These are phyloP conservation scores for Drosophila paucipuncta DNA, from an alignment of 2,888 invertebrate species.

Conservation along the genomic window DNA sequence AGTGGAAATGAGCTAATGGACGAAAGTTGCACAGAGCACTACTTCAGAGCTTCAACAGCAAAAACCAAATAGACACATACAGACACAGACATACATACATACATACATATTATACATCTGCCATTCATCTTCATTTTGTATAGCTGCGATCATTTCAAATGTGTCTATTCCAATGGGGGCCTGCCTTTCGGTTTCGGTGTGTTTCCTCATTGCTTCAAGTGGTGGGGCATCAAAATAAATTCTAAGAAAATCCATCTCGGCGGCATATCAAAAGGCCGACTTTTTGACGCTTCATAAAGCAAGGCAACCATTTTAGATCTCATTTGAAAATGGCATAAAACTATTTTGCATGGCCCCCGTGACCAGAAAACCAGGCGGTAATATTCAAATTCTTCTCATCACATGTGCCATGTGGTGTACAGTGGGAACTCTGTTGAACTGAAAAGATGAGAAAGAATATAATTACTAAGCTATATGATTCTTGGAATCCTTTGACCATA, in stretches of 20 bases:
- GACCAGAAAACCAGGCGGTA: constrained; percentile 26
- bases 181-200: constrained; percentile 16
- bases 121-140: constrained; percentile 73
- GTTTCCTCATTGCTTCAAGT: constrained; percentile 55
- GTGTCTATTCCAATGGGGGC: constrained; percentile 45
- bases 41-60: constrained; percentile 62
- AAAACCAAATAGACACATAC: constrained; percentile 20
- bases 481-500: background rate
- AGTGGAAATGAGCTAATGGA: constrained; percentile 72
- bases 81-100: background rate
- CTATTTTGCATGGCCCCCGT: constrained; percentile 62
- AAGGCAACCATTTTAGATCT: constrained; percentile 51
- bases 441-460: background rate
- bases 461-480: background rate
- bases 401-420: constrained; percentile 21
- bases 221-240: constrained; percentile 51
- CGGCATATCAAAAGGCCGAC: constrained; percentile 50
- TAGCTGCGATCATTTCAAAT: constrained; percentile 62
- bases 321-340: constrained; percentile 62
- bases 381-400: constrained; percentile 30
- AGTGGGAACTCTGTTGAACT: constrained; percentile 23
- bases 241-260: constrained; percentile 61
- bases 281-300: constrained; percentile 19
- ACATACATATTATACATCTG: constrained; percentile 42
- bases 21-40: constrained; percentile 60